Percentiles rank a stretch among this genome's conserved stretches.
phyloP scores from a whole-genome alignment of 92 coral and sea anemone genomes.

The Palythoa caribaeorum region DNA sequence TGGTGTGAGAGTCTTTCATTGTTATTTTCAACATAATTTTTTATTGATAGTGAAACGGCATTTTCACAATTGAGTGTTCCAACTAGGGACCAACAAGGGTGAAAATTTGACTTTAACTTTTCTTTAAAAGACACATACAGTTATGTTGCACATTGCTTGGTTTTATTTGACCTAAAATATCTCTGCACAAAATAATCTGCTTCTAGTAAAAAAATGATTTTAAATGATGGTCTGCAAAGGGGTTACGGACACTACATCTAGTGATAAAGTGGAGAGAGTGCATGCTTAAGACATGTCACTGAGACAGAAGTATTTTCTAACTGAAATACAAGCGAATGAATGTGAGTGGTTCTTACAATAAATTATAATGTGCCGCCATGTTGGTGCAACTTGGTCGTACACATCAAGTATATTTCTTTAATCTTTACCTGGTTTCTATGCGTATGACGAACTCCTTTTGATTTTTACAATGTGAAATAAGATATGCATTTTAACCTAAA shows the following conservation, averaged over 20 bases:
- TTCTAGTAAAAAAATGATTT: conserved; percentile 14
- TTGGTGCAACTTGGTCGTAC: not conserved
- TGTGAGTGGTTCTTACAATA: too few species aligned
- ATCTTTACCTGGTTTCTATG: conserved; percentile 11
- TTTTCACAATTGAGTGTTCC: conserved; percentile 9
- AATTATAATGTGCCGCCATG: too few species aligned
- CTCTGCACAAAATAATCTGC: conserved; percentile 5
- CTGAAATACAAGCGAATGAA: too few species aligned
- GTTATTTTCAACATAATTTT: too few species aligned
- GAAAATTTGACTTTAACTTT: conserved; percentile 15
- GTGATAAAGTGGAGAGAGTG: conserved; percentile 12
- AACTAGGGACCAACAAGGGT: conserved; percentile 5
- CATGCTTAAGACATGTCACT: conserved; percentile 5
- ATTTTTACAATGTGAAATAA: conserved; percentile 14
- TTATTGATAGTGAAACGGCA: not conserved
- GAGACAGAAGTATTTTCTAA: not conserved
- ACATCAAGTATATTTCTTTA: conserved; percentile 19
- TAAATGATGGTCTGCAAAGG: conserved; percentile 23
- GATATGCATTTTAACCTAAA: conserved; percentile 18
- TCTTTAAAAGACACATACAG: conserved; percentile 1
- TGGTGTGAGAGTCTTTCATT: too few species aligned
- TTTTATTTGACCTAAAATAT: conserved; percentile 14
- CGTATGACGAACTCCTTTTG: not conserved
- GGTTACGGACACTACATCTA: not conserved
- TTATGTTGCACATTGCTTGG: conserved; percentile 19